phyloP scores from a whole-genome alignment of 2,113 vertebrate genomes.

The Sceloporus undulatus region DNA sequence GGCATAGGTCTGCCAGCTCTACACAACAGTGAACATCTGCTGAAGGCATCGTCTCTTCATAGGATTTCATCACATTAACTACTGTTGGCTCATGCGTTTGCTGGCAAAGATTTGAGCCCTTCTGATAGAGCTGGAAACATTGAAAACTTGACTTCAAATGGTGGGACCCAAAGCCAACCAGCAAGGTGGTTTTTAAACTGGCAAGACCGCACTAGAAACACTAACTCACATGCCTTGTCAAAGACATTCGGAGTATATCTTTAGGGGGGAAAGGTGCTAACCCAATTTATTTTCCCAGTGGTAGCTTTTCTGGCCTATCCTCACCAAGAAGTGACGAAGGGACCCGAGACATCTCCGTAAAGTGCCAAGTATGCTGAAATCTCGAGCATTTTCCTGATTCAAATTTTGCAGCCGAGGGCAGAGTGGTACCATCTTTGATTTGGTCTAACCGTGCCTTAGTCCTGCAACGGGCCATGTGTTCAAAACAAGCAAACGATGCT shows the following conservation, averaged over 20 bases:
- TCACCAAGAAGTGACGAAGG: slow-evolving; percentile 50
- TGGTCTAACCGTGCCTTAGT: neutral
- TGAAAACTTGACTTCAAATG: neutral
- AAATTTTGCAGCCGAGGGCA: slow-evolving; percentile 49
- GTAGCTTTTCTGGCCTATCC: no score
- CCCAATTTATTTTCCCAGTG: neutral
- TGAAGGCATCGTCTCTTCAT: accelerated
- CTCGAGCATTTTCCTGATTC: slow-evolving; percentile 71
- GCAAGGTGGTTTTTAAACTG: neutral
- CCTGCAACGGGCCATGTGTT: slow-evolving; percentile 53
- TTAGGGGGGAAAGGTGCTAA: neutral
- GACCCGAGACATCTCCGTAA: slow-evolving; percentile 65
- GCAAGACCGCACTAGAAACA: slow-evolving; percentile 34
- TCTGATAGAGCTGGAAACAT: neutral
- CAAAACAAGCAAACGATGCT: slow-evolving; percentile 62
- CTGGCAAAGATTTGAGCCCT: neutral
- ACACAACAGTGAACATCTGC: neutral
- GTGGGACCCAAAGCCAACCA: neutral
- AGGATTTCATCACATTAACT: no score
- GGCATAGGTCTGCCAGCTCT: accelerated
- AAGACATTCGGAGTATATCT: neutral
- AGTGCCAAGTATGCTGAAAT: slow-evolving; percentile 71
- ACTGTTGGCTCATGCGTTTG: slow-evolving; percentile 25
- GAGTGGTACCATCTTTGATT: neutral
- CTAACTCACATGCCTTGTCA: slow-evolving; percentile 37